These are phyloP conservation scores for Hybos culiciformis DNA, from an alignment of 2,888 invertebrate species.

Conservation along the genomic window DNA sequence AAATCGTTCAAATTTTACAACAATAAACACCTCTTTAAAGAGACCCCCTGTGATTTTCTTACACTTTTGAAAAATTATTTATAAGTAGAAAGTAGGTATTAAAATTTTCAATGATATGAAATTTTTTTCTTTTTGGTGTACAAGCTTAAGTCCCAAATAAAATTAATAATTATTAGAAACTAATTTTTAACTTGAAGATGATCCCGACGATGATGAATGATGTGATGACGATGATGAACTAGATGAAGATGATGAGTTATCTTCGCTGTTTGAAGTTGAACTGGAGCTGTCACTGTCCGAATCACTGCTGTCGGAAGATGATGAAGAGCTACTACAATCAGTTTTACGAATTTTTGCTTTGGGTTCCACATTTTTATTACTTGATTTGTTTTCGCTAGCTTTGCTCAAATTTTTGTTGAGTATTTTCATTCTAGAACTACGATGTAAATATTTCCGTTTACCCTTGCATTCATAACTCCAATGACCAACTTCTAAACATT, in stretches of 20 bases:
- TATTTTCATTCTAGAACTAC: conserved; percentile 69
- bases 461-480: conserved; percentile 91
- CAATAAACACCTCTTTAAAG: too few relatives aligned
- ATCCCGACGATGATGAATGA: too few relatives aligned
- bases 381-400: conserved; percentile 4
- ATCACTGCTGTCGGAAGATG: background rate
- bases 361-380: conserved; percentile 10
- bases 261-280: background rate
- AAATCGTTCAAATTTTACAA: too few relatives aligned
- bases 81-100: too few relatives aligned
- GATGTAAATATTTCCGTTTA: conserved; percentile 74
- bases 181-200: too few relatives aligned
- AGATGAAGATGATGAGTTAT: conserved; percentile 7
- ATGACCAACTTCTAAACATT: conserved; percentile 83
- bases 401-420: conserved; percentile 49
- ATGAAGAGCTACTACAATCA: background rate
- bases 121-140: too few relatives aligned
- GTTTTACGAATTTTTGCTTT: conserved; percentile 14
- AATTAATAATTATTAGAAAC: too few relatives aligned
- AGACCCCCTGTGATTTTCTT: too few relatives aligned
- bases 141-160: too few relatives aligned
- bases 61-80: too few relatives aligned
- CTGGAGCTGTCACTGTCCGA: background rate
- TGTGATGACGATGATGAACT: conserved; percentile 16
- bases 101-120: too few relatives aligned